Base-by-base conservation (phyloP, 2,113 vertebrate species). In the Suncus etruscus region DNA sequence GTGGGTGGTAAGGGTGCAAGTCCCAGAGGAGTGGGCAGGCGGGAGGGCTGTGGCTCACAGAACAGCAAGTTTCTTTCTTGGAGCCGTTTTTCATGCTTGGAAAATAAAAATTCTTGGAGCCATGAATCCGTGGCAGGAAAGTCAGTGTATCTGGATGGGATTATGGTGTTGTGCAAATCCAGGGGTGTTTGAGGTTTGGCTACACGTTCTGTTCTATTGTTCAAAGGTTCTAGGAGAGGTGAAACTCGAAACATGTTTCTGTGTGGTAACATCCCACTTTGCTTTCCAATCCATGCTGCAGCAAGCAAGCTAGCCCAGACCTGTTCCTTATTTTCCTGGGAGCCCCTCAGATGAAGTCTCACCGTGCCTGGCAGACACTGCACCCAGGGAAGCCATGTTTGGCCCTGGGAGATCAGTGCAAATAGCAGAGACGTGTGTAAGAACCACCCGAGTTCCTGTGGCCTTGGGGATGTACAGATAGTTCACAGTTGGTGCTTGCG, bases 221-320 rank as follows among this genome's bases (percentile, higher is more conserved):
- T 95, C 82, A 91, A 92, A 94, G 92, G 48, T 89, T 95, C 92
- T 90, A 51, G 66, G 75, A 94, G 89, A 94, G 78, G 75, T 89
- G 79, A 94, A 95, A 94, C 87, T 94, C 89, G 94, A 96, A 96
- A 95, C 94, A 95, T 92, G 87, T 92, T 95, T 95, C 89, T 94
- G 76, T 77, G 84, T 24, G 89, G 80, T 88, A 91, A 95, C 87
- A 95, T 92, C 77, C 73, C 81, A 86, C 65, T 94, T 92, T 73
- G 68, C 73, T 72, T 95, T 92, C 87, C 91, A 89, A 86, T 86
- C 24, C 89, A 63, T 27, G 14, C 89, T 78, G 88, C 81, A 94
- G 74, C 48, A 93, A 79, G 25, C 63, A 80, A 83, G 83, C 73
- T 72, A 48, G 58, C 11, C 51, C 87, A 70, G 32, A 48, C 61